Conservation (phyloP, 2,888 invertebrate species). For the Caenorhabditis auriculariae region DNA sequence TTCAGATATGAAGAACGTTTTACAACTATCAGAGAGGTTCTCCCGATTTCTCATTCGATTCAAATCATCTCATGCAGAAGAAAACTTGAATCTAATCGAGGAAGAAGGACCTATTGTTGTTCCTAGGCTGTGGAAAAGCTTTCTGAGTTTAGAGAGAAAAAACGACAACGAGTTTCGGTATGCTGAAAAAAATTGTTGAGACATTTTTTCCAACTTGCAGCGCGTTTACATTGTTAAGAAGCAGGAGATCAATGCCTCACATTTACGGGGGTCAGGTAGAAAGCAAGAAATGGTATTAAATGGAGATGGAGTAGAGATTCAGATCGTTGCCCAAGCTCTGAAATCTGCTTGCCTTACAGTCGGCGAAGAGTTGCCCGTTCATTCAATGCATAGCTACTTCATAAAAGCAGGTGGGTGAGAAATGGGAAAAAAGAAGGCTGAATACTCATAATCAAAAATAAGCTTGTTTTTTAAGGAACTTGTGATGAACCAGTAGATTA, state of each 20-base stretch:
- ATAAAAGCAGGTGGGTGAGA: conserved; percentile 60
- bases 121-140: conserved; percentile 1
- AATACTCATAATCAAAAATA: neutral
- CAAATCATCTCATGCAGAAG: too few species aligned
- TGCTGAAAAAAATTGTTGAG: neutral
- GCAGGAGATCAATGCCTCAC: conserved; percentile 13
- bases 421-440: neutral
- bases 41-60: too few species aligned
- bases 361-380: conserved; percentile 53
- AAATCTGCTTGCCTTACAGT: conserved; percentile 64
- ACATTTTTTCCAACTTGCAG: conserved; percentile 12
- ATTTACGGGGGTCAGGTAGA: conserved; percentile 28
- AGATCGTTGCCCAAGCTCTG: conserved; percentile 64
- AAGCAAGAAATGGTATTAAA: neutral
- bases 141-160: conserved; percentile 1
- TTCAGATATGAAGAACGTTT: too few species aligned
- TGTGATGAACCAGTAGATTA: conserved; percentile 62
- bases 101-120: conserved; percentile 2
- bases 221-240: conserved; percentile 9
- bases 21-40: too few species aligned
- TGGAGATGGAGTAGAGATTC: conserved; percentile 19
- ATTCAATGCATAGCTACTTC: conserved; percentile 65
- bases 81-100: too few species aligned
- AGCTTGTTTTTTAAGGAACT: too few species aligned
- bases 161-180: conserved; percentile 1